phyloP scores from a whole-genome alignment of 2,113 vertebrate species.

The Cinclus mexicanus region DNA sequence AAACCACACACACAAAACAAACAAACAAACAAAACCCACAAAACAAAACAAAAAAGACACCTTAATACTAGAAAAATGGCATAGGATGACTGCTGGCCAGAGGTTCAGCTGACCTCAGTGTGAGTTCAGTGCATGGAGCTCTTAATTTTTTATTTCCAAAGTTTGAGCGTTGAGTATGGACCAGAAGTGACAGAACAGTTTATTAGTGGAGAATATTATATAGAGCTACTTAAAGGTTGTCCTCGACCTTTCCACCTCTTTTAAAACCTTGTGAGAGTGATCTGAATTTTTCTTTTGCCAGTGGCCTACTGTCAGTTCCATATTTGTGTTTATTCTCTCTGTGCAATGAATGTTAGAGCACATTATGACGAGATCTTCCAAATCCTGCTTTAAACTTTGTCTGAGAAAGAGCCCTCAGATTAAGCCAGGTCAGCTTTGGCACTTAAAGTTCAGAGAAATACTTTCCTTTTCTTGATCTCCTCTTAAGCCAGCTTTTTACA shows the following conservation, averaged over 20 bases:
- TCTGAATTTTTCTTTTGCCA: neutral
- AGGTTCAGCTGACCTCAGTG: neutral
- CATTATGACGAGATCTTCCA: constrained; percentile 4
- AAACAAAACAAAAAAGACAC: neutral
- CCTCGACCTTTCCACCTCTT: constrained; percentile 25
- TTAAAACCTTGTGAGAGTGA: neutral
- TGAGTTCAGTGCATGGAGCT: neutral
- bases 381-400: constrained; percentile 5
- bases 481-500: neutral
- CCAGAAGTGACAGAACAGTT: neutral
- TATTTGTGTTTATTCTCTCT: constrained; percentile 25
- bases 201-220: neutral
- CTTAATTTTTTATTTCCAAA: neutral
- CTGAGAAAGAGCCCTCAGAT: neutral
- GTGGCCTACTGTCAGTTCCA: neutral
- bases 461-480: neutral
- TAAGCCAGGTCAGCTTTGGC: neutral
- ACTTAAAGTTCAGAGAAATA: constrained; percentile 1
- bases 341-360: neutral
- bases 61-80: neutral
- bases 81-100: neutral
- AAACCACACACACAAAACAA: no score
- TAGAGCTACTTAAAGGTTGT: constrained; percentile 14
- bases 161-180: neutral
- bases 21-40: no score